Evolutionary conservation across 1,140 invertebrate species (phyloP).

Genomic region (Anadara kagoshimensis): DNA sequence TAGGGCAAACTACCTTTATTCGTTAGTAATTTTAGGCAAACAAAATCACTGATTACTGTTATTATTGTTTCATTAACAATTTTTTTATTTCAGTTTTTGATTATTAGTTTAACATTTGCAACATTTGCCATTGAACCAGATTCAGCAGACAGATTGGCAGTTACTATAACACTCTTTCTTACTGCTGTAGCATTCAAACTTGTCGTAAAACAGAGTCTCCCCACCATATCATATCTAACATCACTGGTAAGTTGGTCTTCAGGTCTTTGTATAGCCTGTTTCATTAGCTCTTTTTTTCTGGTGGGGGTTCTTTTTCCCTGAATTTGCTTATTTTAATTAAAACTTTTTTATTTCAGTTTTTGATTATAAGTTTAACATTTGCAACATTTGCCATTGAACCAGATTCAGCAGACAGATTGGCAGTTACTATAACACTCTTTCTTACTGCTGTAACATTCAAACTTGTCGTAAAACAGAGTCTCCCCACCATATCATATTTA

Average conservation of each 20-base stretch:
- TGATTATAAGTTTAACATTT: slow-evolving; percentile 66
- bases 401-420: slow-evolving; percentile 54
- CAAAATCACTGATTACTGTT: no score
- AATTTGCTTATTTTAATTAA: no score
- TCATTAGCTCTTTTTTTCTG: no score
- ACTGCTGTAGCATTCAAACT: slow-evolving; percentile 71
- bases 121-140: no score
- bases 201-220: slow-evolving; percentile 67
- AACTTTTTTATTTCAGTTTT: slow-evolving; percentile 60
- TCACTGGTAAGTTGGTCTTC: slow-evolving; percentile 69
- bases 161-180: slow-evolving; percentile 69
- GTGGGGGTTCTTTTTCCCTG: no score
- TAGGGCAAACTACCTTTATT: no score
- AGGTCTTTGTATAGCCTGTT: no score
- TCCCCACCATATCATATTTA: slow-evolving; percentile 69
- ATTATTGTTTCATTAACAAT: no score
- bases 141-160: no score
- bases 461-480: slow-evolving; percentile 66
- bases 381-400: slow-evolving; percentile 60
- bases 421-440: slow-evolving; percentile 67
- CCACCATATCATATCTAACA: slow-evolving; percentile 69
- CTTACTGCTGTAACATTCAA: slow-evolving; percentile 71
- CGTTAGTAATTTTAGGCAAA: no score
- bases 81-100: no score
- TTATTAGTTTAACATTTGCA: no score